Base-by-base conservation (phyloP, 92 coral and sea anemone species). In the Anthopleura xanthogrammica region DNA sequence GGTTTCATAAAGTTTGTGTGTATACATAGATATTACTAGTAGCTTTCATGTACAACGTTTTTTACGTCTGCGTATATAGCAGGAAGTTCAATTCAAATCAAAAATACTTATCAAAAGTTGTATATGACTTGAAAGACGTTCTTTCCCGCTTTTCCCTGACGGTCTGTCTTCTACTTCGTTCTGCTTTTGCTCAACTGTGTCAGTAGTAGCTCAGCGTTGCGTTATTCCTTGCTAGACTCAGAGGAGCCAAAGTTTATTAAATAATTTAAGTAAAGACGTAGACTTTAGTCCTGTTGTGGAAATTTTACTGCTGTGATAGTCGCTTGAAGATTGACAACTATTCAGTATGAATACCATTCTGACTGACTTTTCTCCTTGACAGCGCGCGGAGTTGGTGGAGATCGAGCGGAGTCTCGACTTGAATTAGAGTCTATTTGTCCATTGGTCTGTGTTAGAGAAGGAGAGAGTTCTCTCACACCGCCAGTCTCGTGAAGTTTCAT, bases 401-500 rank as follows among this genome's bases (percentile, higher is more conserved):
- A 89, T 12, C 91, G 87, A 23, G 94, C 72, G 23, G 86, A 70
- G n/a, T 89, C 95, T 84, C 93, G 89, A 42, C 90, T 88, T 72
- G 86, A 76, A 23, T 85, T 79, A 40, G 87, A 85, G 43, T 94
- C 92, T 56, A 89, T 86, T 80, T 89, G 94, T 60, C 98, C 95
- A 82, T 91, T 94, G 50, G 93, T 89, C 77, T 91, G 94, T 40
- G 91, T 73, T 39, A 91, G 68, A 64, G 91, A 87, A 50, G 98
- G 98, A 66, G 98, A 94, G 36, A 94, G 77, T 14, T 94, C 91
- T 74, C 98, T 89, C 13, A 94, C 81, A 62, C 93, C 92, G 65
- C 98, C 98, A 55, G 89, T 86, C 74, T 97, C 99, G 65, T 97
- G 99, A 66, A 97, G 99, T 90, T 96, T 96, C 99, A 96, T 96